Percentiles rank a stretch among this genome's conserved stretches.
Evolutionary conservation across 2,888 invertebrate genomes (phyloP).

Genomic region (Encarsia formosa): DNA sequence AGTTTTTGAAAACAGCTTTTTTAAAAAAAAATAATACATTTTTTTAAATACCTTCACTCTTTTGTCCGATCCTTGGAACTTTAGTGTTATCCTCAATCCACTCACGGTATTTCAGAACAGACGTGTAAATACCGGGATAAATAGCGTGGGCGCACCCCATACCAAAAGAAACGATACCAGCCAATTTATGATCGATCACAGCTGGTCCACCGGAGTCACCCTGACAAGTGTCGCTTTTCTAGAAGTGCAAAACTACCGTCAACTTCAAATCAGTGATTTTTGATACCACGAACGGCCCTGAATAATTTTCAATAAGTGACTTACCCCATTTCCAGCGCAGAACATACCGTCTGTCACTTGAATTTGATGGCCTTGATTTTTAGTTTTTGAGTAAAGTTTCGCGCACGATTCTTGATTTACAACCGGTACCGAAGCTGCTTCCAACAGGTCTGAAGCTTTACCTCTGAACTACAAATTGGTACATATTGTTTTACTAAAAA

Average conservation of each 20-base stretch:
- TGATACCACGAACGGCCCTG: too few relatives aligned
- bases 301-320: too few relatives aligned
- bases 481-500: too few relatives aligned
- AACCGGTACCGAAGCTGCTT: slow-evolving; percentile 9
- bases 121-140: slow-evolving; percentile 18
- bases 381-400: background rate
- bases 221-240: too few relatives aligned
- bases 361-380: too few relatives aligned
- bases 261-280: too few relatives aligned
- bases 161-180: slow-evolving; percentile 26
- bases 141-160: slow-evolving; percentile 11
- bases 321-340: slow-evolving; percentile 12
- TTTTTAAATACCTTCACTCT: too few relatives aligned
- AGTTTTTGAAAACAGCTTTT: too few relatives aligned
- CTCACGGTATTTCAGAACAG: slow-evolving; percentile 7
- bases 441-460: background rate
- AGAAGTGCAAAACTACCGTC: too few relatives aligned
- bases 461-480: too few relatives aligned
- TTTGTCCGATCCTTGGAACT: too few relatives aligned
- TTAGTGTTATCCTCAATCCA: slow-evolving; percentile 14
- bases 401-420: background rate
- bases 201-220: slow-evolving; percentile 29
- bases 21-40: too few relatives aligned
- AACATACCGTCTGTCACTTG: slow-evolving; percentile 12
- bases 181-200: slow-evolving; percentile 16